phyloP scores from a whole-genome alignment of 1,140 invertebrate species.

The Lithobius niger region DNA sequence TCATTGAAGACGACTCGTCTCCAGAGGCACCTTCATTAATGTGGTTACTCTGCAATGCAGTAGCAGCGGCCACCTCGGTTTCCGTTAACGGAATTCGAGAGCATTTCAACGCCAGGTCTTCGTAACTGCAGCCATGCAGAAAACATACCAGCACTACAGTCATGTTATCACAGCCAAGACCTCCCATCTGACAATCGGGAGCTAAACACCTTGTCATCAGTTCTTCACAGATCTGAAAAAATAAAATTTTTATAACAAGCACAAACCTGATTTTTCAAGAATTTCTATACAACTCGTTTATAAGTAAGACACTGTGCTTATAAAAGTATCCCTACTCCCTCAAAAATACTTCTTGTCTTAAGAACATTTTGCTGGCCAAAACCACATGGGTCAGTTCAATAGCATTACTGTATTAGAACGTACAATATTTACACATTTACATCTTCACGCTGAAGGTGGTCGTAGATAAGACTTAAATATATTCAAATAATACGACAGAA shows the following conservation, averaged over 20 bases:
- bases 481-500: no score
- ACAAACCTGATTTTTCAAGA: neutral
- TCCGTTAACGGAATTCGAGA: conserved; percentile 17
- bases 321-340: no score
- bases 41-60: neutral
- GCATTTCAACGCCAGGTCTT: conserved; percentile 41
- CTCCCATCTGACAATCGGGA: conserved; percentile 90
- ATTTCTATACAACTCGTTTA: no score
- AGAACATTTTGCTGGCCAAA: no score
- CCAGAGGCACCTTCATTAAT: neutral
- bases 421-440: no score
- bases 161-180: conserved; percentile 98
- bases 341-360: no score
- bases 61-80: neutral
- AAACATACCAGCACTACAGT: conserved; percentile 79
- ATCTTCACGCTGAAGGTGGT: no score
- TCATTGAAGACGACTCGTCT: neutral
- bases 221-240: conserved; percentile 74
- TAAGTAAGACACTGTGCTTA: no score
- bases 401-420: no score
- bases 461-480: no score
- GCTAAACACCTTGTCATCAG: conserved; percentile 86
- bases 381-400: no score
- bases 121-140: conserved; percentile 57
- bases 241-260: neutral